Conservation (phyloP, 2,797 vertebrate species). For the Sciurus vulgaris region DNA sequence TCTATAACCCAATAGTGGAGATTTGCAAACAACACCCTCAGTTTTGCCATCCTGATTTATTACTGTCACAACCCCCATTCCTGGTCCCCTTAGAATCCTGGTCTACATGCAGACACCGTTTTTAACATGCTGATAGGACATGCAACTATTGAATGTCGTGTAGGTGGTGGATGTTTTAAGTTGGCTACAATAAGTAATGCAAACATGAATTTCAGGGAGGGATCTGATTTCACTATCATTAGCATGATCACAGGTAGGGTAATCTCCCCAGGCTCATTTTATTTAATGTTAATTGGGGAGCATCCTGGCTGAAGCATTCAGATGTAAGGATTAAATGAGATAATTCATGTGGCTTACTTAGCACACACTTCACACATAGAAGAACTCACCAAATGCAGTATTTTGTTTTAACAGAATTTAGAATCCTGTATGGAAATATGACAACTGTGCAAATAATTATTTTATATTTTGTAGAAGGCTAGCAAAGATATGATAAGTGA, state of each 20-base stretch:
- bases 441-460: neutral
- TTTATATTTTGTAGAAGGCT: neutral
- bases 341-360: neutral
- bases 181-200: neutral
- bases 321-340: slow-evolving; percentile 33
- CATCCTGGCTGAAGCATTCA: neutral
- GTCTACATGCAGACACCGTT: neutral
- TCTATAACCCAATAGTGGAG: neutral
- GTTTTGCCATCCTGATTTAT: neutral
- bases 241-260: neutral
- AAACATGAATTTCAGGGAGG: neutral
- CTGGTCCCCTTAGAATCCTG: neutral
- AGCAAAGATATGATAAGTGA: neutral
- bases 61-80: neutral
- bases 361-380: neutral
- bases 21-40: neutral
- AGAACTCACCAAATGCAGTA: neutral
- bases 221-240: neutral
- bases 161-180: neutral
- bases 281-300: neutral
- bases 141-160: neutral
- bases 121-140: neutral
- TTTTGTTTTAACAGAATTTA: slow-evolving; percentile 58
- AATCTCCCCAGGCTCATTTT: neutral
- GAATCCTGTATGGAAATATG: slow-evolving; percentile 7